Conservation (phyloP, 2,113 vertebrate genomes). For the Turnix velox region DNA sequence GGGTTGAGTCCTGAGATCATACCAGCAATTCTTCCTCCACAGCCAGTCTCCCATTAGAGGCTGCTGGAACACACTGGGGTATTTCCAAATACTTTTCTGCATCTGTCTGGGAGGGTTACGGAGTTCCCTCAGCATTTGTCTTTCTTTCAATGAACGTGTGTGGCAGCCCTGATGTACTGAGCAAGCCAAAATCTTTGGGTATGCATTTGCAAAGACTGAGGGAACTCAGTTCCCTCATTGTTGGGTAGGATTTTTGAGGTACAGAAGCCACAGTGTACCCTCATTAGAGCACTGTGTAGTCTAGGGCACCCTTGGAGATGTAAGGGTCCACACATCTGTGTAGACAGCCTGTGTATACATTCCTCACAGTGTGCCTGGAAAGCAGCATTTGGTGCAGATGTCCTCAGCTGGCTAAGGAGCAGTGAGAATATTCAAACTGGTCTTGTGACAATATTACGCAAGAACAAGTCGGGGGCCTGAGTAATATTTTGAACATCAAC, state of each 20-base stretch:
- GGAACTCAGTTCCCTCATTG: background rate
- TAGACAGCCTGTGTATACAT: background rate
- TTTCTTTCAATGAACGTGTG: background rate
- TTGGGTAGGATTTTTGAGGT: background rate
- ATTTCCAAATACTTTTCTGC: conserved; percentile 33
- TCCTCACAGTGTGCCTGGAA: conserved; percentile 7
- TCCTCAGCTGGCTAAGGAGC: conserved; percentile 27
- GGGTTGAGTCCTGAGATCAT: conserved; percentile 62
- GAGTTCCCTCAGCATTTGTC: conserved; percentile 9
- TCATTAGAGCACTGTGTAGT: background rate
- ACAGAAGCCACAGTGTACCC: background rate
- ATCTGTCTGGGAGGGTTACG: conserved; percentile 15
- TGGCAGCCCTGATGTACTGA: background rate
- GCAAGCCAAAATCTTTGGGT: background rate
- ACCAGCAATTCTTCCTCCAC: conserved; percentile 65
- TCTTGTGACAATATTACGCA: background rate
- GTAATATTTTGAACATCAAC: background rate
- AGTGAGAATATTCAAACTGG: background rate
- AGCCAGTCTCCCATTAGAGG: conserved; percentile 42
- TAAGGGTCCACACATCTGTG: background rate
- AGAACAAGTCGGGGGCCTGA: background rate
- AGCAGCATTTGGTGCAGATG: conserved; percentile 26
- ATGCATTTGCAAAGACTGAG: background rate
- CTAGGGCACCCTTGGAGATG: background rate
- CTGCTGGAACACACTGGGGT: conserved; percentile 37